Evolutionary conservation across 2,113 vertebrate genomes (phyloP), one percentile per base, ranked within the genome.

Genomic region (Lethenteron camtschaticum): DNA sequence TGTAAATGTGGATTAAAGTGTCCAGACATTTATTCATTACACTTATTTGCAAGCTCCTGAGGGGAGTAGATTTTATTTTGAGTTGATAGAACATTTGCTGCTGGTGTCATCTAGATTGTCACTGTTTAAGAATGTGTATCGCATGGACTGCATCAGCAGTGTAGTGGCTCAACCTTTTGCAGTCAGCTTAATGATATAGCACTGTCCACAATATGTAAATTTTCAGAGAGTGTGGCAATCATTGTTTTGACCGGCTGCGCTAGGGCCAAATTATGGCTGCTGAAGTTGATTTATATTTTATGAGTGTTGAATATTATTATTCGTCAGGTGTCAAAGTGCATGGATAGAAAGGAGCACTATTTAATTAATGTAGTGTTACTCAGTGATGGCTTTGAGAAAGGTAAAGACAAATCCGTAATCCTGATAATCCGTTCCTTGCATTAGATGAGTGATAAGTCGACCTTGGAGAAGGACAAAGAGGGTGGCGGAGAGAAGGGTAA

Each of bases 11-110:
- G 24, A n/a, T 66, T 24, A 16, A n/a, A 16, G 63, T 24, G 24
- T 66, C n/a, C 24, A 16, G 63, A 24, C 63, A 66, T 66, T 66
- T 66, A 13, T 66, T 66, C 14, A 66, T n/a, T 20, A 66, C 60
- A 24, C 24, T 24, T 24, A 24, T 66, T 66, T n/a, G 16, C 12
- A 20, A 66, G 60, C 14, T 66, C 14, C 14, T n/a, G 14, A 20
- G 10, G 60, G 14, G 16, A n/a, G 14, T n/a, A n/a, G 14, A 20
- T 7, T 66, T 66, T 20, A 66, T 66, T 9, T n/a, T 20, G 10
- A 7, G 60, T n/a, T 66, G 20, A 66, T 20, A 10, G 14, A 66
- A n/a, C 20, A 16, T 63, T 13, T 63, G 12, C 60, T 14, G 60
- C 14, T 20, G 60, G 20, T 66, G 9, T 66, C 14, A 9, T 20